These are phyloP conservation scores for Aplysina aerophoba DNA, from an alignment of 37 sponge, comb jelly and placozoan species.

Conservation along the genomic window DNA sequence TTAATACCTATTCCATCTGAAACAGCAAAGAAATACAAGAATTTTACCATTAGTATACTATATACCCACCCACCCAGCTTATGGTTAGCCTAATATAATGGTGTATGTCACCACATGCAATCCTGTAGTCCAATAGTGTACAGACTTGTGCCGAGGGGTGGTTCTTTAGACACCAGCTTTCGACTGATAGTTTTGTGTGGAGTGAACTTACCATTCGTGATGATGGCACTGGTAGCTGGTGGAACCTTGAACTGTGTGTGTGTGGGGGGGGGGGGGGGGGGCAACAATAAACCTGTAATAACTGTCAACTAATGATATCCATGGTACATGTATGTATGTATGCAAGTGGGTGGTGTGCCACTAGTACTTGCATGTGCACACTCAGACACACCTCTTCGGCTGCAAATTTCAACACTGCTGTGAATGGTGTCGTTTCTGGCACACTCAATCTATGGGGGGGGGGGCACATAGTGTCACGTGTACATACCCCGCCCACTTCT, in stretches of 20 bases:
- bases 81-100: background rate
- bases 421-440: constrained; percentile 97
- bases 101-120: no score
- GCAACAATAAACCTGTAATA: constrained; percentile 11
- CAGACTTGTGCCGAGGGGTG: no score
- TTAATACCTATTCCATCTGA: constrained; percentile 98
- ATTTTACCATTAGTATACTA: background rate
- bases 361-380: background rate
- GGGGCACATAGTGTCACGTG: background rate
- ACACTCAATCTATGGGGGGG: constrained; percentile 81
- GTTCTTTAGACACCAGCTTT: no score
- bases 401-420: constrained; percentile 98
- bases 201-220: constrained; percentile 86
- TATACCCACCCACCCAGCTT: background rate
- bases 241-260: constrained; percentile 87
- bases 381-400: constrained; percentile 90
- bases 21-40: background rate
- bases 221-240: constrained; percentile 99
- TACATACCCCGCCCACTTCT: background rate
- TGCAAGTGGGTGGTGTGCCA: background rate
- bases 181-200: background rate
- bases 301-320: no score
- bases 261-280: background rate
- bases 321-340: background rate
- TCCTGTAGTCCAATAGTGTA: no score